Percentiles rank a stretch among this genome's conserved stretches.
Evolutionary conservation across 2,888 invertebrate species (phyloP).

Genomic region (Lithophane ornitopus): DNA sequence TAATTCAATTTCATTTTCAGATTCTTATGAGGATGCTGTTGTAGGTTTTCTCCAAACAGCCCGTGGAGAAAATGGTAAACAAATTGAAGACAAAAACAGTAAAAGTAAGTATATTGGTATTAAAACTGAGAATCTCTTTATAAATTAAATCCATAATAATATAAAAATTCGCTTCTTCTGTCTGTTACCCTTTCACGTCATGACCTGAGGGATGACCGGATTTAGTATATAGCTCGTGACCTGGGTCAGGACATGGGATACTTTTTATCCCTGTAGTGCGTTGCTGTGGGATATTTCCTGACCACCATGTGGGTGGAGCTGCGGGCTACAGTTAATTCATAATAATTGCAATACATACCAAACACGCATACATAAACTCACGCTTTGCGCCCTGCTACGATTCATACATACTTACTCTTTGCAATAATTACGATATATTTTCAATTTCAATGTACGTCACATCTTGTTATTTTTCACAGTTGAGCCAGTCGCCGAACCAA

Average conservation of each 20-base stretch:
- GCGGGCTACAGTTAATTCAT: no score
- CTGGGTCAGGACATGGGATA: not conserved
- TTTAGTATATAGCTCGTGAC: not conserved
- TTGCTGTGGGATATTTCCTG: not conserved
- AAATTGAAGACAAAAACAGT: conserved; percentile 4
- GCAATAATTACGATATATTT: not conserved
- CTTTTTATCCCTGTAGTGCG: not conserved
- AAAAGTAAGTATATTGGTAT: conserved; percentile 10
- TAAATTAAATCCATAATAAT: no score
- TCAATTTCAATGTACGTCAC: not conserved
- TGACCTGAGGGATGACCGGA: not conserved
- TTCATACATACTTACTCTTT: not conserved
- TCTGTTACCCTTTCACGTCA: not conserved
- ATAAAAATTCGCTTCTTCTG: no score
- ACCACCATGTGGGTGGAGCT: not conserved
- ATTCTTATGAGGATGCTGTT: conserved; percentile 16
- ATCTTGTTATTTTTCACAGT: conserved; percentile 12
- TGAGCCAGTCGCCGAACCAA: not conserved
- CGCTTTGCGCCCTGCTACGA: not conserved
- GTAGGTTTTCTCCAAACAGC: conserved; percentile 3
- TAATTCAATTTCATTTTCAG: not conserved
- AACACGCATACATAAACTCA: not conserved
- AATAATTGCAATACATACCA: not conserved
- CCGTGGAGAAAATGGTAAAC: not conserved
- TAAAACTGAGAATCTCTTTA: not conserved